These are phyloP conservation scores for Crotophaga sulcirostris DNA, from an alignment of 2,113 vertebrate genomes.

Conservation along the genomic window DNA sequence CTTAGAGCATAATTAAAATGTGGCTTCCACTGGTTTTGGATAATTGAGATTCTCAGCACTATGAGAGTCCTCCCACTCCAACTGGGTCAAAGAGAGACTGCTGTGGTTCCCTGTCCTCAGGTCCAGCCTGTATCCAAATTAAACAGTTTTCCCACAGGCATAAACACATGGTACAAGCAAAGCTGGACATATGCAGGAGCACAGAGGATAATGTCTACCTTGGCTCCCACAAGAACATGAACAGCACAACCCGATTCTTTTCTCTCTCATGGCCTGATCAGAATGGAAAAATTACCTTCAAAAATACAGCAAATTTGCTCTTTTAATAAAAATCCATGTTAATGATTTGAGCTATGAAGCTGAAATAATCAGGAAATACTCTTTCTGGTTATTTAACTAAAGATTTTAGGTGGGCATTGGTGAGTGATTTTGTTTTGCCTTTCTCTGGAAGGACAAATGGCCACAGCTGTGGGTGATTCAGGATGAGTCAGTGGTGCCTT, in stretches of 20 bases:
- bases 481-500: neutral
- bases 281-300: neutral
- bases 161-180: neutral
- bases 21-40: neutral
- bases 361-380: neutral
- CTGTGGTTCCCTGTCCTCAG: neutral
- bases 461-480: neutral
- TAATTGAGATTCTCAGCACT: too few species aligned
- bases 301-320: neutral
- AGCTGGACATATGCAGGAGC: neutral
- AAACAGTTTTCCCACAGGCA: neutral
- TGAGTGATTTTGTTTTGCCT: neutral
- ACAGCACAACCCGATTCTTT: neutral
- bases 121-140: neutral
- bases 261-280: neutral
- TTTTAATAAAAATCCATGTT: neutral
- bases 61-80: neutral
- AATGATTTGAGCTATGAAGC: neutral
- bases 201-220: neutral
- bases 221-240: neutral
- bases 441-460: neutral
- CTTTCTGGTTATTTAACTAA: neutral
- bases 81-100: accelerated
- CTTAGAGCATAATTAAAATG: neutral
- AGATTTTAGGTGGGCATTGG: neutral